These are phyloP conservation scores for Caenorhabditis elegans DNA, from an alignment of 1,140 invertebrate species.

Conservation along the genomic window DNA sequence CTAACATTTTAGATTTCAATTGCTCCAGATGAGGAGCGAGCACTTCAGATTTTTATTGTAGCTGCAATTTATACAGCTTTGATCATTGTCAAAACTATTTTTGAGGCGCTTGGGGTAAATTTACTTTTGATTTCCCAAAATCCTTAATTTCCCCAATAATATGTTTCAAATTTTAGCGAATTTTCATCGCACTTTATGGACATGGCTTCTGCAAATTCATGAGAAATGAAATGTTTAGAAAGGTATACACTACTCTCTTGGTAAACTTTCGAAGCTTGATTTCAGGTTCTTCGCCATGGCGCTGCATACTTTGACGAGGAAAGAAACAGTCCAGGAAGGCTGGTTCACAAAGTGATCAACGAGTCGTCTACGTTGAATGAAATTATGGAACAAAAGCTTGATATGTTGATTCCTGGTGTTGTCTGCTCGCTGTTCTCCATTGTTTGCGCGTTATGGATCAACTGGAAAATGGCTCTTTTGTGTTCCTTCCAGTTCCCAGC, in stretches of 20 bases:
- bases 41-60: conserved; percentile 29
- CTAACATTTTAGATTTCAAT: conserved; percentile 27
- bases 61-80: conserved; percentile 37
- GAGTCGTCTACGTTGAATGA: conserved; percentile 62
- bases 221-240: conserved; percentile 60
- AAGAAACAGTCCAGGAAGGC: conserved; percentile 56
- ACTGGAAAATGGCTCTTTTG: conserved; percentile 63
- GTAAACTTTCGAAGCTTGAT: neutral
- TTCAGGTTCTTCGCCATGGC: conserved; percentile 57
- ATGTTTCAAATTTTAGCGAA: conserved; percentile 33
- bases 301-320: conserved; percentile 65
- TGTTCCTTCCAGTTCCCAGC: conserved; percentile 64
- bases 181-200: conserved; percentile 62
- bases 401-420: conserved; percentile 58
- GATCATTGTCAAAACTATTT: conserved; percentile 40
- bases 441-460: conserved; percentile 56
- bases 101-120: conserved; percentile 39
- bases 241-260: too few species aligned
- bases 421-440: conserved; percentile 61
- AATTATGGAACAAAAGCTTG: conserved; percentile 54
- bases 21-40: conserved; percentile 13
- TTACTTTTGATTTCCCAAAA: neutral
- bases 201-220: conserved; percentile 60
- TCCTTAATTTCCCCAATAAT: neutral
- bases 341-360: conserved; percentile 59